Evolutionary conservation across 2,888 invertebrate genomes (phyloP).

Genomic region (Drosophila peninsularis): DNA sequence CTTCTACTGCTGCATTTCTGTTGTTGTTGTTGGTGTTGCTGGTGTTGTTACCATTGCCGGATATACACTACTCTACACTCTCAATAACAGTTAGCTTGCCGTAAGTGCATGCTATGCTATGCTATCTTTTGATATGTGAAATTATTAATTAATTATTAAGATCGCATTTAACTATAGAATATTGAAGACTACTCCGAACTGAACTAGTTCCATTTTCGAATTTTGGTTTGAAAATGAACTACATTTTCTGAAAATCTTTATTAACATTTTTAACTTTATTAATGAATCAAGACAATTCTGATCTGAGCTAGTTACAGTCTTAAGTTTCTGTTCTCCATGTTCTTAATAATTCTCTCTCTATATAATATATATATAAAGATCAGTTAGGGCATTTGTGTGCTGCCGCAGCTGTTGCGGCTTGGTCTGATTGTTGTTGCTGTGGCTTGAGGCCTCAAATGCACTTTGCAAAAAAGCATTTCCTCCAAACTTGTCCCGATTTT

Average conservation of each 20-base stretch:
- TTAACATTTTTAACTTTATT: not conserved
- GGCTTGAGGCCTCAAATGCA: constrained; percentile 80
- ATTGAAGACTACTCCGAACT: no score
- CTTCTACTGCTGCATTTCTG: constrained; percentile 51
- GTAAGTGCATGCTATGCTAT: not conserved
- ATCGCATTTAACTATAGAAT: no score
- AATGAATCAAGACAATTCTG: not conserved
- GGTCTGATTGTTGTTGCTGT: constrained; percentile 33
- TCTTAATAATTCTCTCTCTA: no score
- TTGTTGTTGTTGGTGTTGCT: constrained; percentile 25
- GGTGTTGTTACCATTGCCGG: constrained; percentile 19
- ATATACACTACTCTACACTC: constrained; percentile 17
- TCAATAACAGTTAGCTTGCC: not conserved
- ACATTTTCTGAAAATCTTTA: no score
- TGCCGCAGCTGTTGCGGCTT: constrained; percentile 9
- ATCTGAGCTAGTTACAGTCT: not conserved
- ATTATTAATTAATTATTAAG: no score
- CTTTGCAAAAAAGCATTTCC: constrained; percentile 80
- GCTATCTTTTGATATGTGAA: no score
- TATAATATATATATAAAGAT: no score
- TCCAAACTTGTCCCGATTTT: constrained; percentile 78
- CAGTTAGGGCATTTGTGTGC: constrained; percentile 11
- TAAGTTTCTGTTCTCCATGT: no score
- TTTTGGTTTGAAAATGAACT: no score
- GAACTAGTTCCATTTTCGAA: no score